Evolutionary conservation across 2,888 invertebrate species (phyloP).

Genomic region (Mesochorus sp.): DNA sequence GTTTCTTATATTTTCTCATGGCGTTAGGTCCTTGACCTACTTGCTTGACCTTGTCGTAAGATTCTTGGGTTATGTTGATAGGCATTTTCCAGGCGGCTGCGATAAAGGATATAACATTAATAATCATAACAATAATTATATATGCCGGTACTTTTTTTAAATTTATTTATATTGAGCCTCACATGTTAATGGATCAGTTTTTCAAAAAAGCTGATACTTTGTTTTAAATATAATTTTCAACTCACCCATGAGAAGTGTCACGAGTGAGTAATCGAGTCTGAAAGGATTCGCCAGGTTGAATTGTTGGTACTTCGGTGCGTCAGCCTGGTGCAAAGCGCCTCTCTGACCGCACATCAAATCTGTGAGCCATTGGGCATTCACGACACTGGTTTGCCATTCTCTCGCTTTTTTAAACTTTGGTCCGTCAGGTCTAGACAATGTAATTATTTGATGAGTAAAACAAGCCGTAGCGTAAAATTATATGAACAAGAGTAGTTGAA

Average conservation of each 20-base stretch:
- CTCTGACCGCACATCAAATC: conserved; percentile 95
- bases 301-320: conserved; percentile 93
- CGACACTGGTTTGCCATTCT: conserved; percentile 95
- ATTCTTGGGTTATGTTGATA: conserved; percentile 93
- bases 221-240: too few species aligned
- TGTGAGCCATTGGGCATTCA: conserved; percentile 96
- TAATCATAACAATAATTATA: neutral
- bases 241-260: conserved; percentile 95
- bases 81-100: conserved; percentile 97
- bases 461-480: neutral
- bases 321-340: conserved; percentile 90
- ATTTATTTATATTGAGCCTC: too few species aligned
- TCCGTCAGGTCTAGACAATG: conserved; percentile 88
- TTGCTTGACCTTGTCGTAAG: conserved; percentile 92
- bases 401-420: conserved; percentile 94
- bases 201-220: too few species aligned
- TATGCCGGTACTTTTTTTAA: too few species aligned
- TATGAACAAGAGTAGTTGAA: neutral
- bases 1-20: conserved; percentile 80
- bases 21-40: conserved; percentile 83
- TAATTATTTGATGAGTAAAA: neutral
- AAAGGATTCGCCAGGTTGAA: conserved; percentile 91
- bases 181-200: too few species aligned
- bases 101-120: neutral
- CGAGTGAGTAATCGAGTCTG: conserved; percentile 92